A percentile compares a stretch with the other conserved stretches of the same genome.
phyloP scores from a whole-genome alignment of 2,113 vertebrate species.

The Polypterus senegalus region DNA sequence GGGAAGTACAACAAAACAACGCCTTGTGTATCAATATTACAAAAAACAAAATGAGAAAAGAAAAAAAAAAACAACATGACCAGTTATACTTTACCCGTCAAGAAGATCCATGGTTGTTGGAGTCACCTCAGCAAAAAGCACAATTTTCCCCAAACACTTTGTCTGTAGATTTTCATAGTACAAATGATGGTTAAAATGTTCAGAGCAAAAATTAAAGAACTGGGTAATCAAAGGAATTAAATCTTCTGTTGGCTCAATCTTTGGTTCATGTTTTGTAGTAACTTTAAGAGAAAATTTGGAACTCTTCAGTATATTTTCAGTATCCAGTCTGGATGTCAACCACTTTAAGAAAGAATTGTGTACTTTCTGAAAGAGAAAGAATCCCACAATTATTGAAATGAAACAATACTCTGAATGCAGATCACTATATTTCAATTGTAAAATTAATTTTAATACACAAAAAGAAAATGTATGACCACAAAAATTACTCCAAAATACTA shows the following conservation, averaged over 20 bases:
- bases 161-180: constrained; percentile 66
- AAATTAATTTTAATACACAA: too few relatives aligned
- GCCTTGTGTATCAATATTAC: too few relatives aligned
- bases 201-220: constrained; percentile 33
- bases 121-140: constrained; percentile 69
- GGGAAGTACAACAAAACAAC: too few relatives aligned
- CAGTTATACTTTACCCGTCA: constrained; percentile 60
- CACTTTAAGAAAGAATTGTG: constrained; percentile 46
- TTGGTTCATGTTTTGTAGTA: constrained; percentile 28
- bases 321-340: constrained; percentile 37
- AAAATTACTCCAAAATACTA: too few relatives aligned
- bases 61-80: too few relatives aligned
- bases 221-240: constrained; percentile 52
- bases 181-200: constrained; percentile 56
- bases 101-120: constrained; percentile 80
- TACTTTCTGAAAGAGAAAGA: constrained; percentile 33
- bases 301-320: constrained; percentile 41
- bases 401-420: rapidly evolving
- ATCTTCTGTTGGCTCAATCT: constrained; percentile 29
- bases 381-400: constrained; percentile 3
- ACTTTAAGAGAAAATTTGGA: constrained; percentile 57
- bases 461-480: background rate
- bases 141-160: constrained; percentile 50
- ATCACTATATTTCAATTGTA: background rate
- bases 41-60: too few relatives aligned